Evolutionary conservation across 1,140 invertebrate species (phyloP).

Genomic region (Argopecten irradians): DNA sequence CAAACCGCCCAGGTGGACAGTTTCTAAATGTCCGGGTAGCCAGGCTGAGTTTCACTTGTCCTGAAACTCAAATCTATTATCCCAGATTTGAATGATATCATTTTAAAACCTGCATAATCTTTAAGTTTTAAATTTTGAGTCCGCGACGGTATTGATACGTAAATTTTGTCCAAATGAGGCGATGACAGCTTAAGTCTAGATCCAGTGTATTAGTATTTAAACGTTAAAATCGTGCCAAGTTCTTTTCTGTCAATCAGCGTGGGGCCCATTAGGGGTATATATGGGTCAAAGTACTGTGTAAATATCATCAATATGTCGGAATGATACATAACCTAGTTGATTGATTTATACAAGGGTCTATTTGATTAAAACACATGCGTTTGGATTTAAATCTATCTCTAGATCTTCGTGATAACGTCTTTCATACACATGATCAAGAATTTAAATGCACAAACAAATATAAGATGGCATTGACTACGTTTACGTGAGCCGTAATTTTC

Average conservation of each 20-base stretch:
- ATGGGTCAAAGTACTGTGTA: background rate
- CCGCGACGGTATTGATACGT: background rate
- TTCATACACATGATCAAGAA: background rate
- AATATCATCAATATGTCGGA: background rate
- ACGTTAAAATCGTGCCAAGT: conserved; percentile 9
- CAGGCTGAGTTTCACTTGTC: background rate
- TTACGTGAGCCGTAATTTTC: too few relatives aligned
- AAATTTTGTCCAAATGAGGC: background rate
- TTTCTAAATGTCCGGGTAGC: background rate
- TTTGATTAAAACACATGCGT: background rate
- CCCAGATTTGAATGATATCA: background rate
- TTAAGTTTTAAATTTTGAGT: conserved; percentile 7
- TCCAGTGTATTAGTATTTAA: background rate
- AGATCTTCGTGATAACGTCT: background rate
- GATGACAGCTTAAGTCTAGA: background rate
- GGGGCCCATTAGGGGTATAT: background rate
- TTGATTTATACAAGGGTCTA: background rate
- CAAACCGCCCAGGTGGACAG: background rate
- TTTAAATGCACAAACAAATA: background rate
- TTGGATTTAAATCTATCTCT: background rate
- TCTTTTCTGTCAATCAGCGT: background rate
- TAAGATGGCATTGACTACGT: too few relatives aligned
- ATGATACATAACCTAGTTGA: background rate
- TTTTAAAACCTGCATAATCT: background rate
- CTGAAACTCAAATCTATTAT: background rate